Evolutionary conservation across 2,888 invertebrate species (phyloP).

Genomic region (Cremastobaeus sp.): DNA sequence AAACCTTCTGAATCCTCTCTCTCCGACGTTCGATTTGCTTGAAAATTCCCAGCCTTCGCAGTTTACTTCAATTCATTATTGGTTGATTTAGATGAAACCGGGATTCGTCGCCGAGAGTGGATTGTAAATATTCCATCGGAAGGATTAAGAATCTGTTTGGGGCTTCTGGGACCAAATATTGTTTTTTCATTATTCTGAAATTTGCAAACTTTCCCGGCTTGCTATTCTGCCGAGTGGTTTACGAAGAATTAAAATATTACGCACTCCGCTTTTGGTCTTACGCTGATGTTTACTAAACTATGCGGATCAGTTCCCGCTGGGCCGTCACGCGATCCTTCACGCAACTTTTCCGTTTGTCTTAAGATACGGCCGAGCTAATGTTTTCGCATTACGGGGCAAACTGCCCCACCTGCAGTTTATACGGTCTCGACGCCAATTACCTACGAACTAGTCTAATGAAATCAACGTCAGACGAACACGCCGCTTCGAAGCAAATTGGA

Average conservation of each 20-base stretch:
- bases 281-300: constrained; percentile 47
- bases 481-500: constrained; percentile 38
- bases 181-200: constrained; percentile 45
- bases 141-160: constrained; percentile 17
- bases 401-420: constrained; percentile 68
- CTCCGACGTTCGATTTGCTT: constrained; percentile 10
- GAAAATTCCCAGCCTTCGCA: constrained; percentile 41
- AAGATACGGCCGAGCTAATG: constrained; percentile 54
- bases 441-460: constrained; percentile 66
- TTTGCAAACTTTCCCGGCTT: too few relatives aligned
- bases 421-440: constrained; percentile 69
- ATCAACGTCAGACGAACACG: constrained; percentile 63
- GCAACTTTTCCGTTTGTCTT: constrained; percentile 63
- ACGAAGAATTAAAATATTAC: constrained; percentile 71
- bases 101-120: constrained; percentile 27
- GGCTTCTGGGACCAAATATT: constrained; percentile 33
- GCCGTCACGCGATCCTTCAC: constrained; percentile 71
- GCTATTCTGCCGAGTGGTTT: too few relatives aligned
- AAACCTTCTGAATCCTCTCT: constrained; percentile 63
- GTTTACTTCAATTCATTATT: constrained; percentile 50
- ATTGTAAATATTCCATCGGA: constrained; percentile 47
- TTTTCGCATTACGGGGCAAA: constrained; percentile 64
- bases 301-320: constrained; percentile 64
- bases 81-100: constrained; percentile 26
- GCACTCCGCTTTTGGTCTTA: constrained; percentile 58